These are phyloP conservation scores for Morone saxatilis DNA, from an alignment of 2,113 vertebrate genomes.

Conservation along the genomic window DNA sequence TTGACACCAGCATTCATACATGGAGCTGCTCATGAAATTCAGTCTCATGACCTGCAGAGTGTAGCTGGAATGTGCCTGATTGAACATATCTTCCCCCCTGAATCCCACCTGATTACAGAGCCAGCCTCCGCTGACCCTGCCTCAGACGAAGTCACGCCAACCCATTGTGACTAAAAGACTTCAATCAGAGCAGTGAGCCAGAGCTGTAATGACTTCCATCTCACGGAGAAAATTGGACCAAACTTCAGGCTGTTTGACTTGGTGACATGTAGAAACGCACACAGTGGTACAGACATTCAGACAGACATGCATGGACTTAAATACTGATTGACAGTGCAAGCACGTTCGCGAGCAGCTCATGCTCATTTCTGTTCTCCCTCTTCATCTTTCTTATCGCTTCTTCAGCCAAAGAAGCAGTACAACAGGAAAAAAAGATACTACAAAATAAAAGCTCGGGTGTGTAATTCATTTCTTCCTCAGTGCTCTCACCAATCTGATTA, in stretches of 20 bases:
- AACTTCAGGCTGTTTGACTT: constrained; percentile 57
- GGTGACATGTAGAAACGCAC: constrained; percentile 39
- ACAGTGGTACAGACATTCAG: not conserved
- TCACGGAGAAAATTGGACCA: constrained; percentile 64
- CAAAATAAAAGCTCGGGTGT: constrained; percentile 12
- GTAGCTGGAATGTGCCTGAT: constrained; percentile 53
- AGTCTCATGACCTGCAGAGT: constrained; percentile 42
- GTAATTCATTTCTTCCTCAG: constrained; percentile 39
- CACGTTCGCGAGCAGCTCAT: constrained; percentile 10
- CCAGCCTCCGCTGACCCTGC: constrained; percentile 53
- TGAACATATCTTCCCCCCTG: constrained; percentile 60
- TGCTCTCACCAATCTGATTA: constrained; percentile 46
- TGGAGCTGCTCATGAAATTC: constrained; percentile 25
- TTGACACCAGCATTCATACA: constrained; percentile 25
- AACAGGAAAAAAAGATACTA: constrained; percentile 14
- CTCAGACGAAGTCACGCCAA: constrained; percentile 33
- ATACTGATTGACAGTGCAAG: constrained; percentile 9
- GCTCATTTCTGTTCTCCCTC: constrained; percentile 14
- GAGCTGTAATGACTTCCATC: constrained; percentile 75
- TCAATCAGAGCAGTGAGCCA: constrained; percentile 74
- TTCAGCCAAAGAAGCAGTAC: not conserved
- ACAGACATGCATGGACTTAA: not conserved
- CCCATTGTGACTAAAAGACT: constrained; percentile 71
- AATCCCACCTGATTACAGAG: constrained; percentile 71
- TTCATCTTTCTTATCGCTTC: constrained; percentile 30